Evolutionary conservation across 2,113 vertebrate genomes (phyloP).

Genomic region (Quiscalus mexicanus): DNA sequence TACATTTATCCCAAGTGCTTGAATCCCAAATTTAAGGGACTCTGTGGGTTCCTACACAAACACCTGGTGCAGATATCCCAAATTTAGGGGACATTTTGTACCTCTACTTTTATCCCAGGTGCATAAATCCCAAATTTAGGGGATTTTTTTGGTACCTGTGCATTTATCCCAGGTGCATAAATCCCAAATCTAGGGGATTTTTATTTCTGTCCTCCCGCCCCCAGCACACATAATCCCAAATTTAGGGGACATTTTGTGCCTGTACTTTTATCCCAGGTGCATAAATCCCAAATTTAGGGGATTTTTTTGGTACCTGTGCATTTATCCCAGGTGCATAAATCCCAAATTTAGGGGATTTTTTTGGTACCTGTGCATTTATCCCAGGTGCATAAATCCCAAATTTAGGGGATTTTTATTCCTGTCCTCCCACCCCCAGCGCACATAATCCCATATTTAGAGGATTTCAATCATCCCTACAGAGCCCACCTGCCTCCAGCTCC

Average conservation of each 20-base stretch:
- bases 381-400: neutral
- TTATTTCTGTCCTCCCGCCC: too few species aligned
- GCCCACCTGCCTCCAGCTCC: neutral
- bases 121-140: neutral
- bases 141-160: too few species aligned
- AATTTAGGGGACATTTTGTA: neutral
- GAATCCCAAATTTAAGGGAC: neutral
- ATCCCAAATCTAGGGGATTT: neutral
- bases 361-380: too few species aligned
- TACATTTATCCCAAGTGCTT: neutral
- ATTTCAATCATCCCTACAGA: fast-evolving
- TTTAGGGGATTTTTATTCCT: neutral
- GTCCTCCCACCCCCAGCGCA: neutral
- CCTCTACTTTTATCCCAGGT: fast-evolving
- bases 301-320: fast-evolving
- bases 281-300: neutral
- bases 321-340: neutral
- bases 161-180: neutral
- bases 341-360: neutral
- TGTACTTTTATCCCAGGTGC: fast-evolving
- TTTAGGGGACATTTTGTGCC: neutral
- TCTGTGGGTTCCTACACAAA: too few species aligned
- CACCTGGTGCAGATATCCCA: neutral
- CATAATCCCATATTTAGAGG: neutral
- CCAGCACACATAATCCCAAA: neutral